These are phyloP conservation scores for Hololepta plana DNA, from an alignment of 2,888 invertebrate genomes.

Conservation along the genomic window DNA sequence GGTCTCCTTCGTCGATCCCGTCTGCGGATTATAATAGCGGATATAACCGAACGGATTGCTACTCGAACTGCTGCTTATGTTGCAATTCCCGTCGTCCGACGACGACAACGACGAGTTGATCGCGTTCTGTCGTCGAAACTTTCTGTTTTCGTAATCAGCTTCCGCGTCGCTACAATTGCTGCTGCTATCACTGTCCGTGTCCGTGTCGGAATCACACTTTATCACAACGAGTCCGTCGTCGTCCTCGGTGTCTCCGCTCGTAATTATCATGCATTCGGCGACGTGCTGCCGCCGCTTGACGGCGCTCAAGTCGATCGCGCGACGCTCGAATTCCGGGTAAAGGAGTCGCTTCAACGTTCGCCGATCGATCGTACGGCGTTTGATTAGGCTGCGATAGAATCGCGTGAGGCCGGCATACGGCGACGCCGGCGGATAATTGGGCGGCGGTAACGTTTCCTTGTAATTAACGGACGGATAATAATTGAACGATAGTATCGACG, in stretches of 20 bases:
- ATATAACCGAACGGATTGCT: constrained; percentile 49
- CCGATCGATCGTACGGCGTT: constrained; percentile 49
- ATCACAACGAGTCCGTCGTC: constrained; percentile 18
- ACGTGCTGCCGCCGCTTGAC: constrained; percentile 35
- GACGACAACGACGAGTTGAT: constrained; percentile 20
- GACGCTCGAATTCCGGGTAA: constrained; percentile 39
- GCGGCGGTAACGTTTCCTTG: constrained; percentile 47
- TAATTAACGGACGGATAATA: constrained; percentile 19
- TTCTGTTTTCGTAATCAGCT: constrained; percentile 26
- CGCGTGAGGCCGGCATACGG: constrained; percentile 63
- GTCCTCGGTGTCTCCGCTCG: constrained; percentile 17
- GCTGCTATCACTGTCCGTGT: constrained; percentile 16
- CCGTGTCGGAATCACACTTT: constrained; percentile 27
- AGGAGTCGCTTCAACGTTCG: constrained; percentile 56
- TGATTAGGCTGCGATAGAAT: constrained; percentile 57
- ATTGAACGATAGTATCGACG: constrained; percentile 27
- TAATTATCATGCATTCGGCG: constrained; percentile 27
- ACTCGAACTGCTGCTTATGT: constrained; percentile 24
- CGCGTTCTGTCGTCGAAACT: constrained; percentile 39
- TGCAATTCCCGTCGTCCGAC: constrained; percentile 29
- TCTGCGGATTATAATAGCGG: constrained; percentile 38
- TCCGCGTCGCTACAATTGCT: constrained; percentile 23
- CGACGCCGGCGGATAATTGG: constrained; percentile 56
- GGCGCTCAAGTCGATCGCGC: constrained; percentile 31
- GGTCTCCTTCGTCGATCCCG: constrained; percentile 26